A percentile compares a stretch with the other conserved stretches of the same genome.
phyloP scores from a whole-genome alignment of 2,797 vertebrate genomes.

The Cirrhinus molitorella region DNA sequence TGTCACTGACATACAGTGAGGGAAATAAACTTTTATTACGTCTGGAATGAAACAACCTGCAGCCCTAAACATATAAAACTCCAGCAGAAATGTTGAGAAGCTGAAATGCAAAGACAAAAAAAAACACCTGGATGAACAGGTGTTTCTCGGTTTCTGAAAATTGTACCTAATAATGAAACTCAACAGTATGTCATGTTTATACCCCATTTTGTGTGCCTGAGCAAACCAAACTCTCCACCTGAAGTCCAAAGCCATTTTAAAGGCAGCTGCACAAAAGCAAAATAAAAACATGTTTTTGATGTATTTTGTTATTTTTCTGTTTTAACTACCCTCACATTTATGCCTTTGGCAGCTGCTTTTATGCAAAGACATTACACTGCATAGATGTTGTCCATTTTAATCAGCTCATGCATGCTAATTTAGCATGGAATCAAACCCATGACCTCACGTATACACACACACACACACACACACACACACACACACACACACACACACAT shows the following conservation, averaged over 20 bases:
- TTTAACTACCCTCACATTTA: background rate
- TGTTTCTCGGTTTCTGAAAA: background rate
- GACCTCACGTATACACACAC: no score
- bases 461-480: no score
- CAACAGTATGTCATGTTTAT: background rate
- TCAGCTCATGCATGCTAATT: background rate
- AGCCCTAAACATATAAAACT: background rate
- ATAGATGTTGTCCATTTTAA: background rate
- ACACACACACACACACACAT: no score
- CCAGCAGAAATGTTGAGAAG: background rate
- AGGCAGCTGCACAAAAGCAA: background rate
- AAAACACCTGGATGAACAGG: background rate
- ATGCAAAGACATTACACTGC: background rate
- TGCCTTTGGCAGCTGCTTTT: background rate
- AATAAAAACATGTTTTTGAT: background rate
- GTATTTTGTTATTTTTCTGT: no score
- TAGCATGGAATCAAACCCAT: background rate
- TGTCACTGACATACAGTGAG: background rate
- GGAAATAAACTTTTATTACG: constrained; percentile 11
- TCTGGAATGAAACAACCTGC: background rate
- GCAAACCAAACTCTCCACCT: no score
- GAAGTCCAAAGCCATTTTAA: background rate
- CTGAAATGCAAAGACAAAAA: background rate
- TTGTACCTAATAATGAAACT: background rate
- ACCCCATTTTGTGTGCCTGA: background rate